phyloP scores from a whole-genome alignment of 2,888 invertebrate species.

The Pilophorus perplexus region DNA sequence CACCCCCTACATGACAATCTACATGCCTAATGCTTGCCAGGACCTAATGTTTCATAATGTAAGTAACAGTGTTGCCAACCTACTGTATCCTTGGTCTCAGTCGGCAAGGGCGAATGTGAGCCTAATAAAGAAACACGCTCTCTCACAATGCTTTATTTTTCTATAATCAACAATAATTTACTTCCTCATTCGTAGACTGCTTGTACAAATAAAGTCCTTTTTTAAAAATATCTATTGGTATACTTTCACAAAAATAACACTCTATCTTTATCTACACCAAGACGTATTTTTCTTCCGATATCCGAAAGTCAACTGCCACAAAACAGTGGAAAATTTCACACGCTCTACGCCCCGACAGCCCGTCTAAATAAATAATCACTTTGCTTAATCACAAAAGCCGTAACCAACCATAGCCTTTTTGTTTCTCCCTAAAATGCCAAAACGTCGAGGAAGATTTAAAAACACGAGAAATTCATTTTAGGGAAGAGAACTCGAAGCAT shows the following conservation, averaged over 20 bases:
- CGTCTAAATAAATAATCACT: too few species aligned
- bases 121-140: neutral
- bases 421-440: too few species aligned
- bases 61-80: neutral
- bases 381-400: too few species aligned
- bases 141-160: neutral
- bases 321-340: neutral
- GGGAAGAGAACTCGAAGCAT: too few species aligned
- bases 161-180: too few species aligned
- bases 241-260: conserved; percentile 17
- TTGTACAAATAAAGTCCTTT: conserved; percentile 19
- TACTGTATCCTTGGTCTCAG: neutral
- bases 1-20: too few species aligned
- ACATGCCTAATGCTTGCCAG: neutral
- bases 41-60: neutral
- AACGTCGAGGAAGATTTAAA: too few species aligned
- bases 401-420: too few species aligned
- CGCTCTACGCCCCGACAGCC: too few species aligned
- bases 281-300: neutral
- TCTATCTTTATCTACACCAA: neutral
- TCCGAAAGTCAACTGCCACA: too few species aligned
- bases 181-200: neutral
- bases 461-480: too few species aligned
- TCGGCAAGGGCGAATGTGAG: neutral
- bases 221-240: conserved; percentile 22